phyloP scores from a whole-genome alignment of 2,888 invertebrate genomes.

The Leucania comma region DNA sequence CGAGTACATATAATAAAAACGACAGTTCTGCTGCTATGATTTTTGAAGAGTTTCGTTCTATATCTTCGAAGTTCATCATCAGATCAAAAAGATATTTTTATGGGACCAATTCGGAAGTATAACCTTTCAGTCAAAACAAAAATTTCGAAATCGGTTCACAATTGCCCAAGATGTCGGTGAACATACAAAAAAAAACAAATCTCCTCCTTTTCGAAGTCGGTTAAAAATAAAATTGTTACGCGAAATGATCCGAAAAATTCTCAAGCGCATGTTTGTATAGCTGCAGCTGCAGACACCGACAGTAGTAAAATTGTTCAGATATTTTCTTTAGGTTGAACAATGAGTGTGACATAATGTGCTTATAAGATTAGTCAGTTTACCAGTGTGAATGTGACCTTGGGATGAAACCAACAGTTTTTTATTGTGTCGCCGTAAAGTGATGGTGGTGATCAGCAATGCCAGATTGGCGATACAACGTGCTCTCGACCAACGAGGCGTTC shows the following conservation, averaged over 20 bases:
- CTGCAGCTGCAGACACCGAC: constrained; percentile 81
- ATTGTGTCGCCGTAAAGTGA: constrained; percentile 78
- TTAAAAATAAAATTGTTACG: constrained; percentile 26
- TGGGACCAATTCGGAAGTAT: too few relatives aligned
- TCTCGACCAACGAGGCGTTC: constrained; percentile 89
- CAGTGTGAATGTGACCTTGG: constrained; percentile 64
- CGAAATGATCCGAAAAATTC: constrained; percentile 33
- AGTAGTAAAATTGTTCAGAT: constrained; percentile 73
- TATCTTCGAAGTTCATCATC: too few relatives aligned
- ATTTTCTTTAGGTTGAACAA: constrained; percentile 70
- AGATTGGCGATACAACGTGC: constrained; percentile 90
- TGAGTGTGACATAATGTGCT: constrained; percentile 73
- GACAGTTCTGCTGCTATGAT: too few relatives aligned
- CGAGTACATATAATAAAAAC: too few relatives aligned
- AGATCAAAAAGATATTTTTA: too few relatives aligned
- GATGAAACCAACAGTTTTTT: constrained; percentile 69
- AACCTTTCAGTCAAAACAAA: too few relatives aligned
- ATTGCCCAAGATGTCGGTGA: too few relatives aligned
- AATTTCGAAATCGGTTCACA: too few relatives aligned
- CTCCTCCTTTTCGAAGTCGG: too few relatives aligned
- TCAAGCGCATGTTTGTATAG: constrained; percentile 73
- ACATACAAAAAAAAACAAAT: too few relatives aligned
- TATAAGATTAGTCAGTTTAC: constrained; percentile 53
- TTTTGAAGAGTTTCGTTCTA: too few relatives aligned
- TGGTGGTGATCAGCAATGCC: constrained; percentile 87